Percentiles rank a stretch among this genome's conserved stretches.
These are phyloP conservation scores for Pampus argenteus DNA, from an alignment of 2,797 vertebrate genomes.

Conservation along the genomic window DNA sequence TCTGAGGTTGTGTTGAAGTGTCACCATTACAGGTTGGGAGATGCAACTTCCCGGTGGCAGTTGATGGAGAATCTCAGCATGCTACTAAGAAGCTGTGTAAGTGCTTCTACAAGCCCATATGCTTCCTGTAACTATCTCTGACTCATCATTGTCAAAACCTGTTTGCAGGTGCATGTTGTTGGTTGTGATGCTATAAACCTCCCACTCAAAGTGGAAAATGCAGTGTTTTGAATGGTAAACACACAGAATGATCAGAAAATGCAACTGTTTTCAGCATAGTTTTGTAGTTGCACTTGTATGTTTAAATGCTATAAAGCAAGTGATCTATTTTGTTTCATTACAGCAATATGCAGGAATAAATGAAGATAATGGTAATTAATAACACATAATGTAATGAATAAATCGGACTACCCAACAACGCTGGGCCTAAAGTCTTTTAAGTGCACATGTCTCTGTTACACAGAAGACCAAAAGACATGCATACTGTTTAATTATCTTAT, in stretches of 20 bases:
- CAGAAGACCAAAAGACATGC: conserved; percentile 6
- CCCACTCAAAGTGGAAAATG: conserved; percentile 9
- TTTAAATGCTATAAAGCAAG: not conserved
- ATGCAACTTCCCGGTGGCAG: conserved; percentile 63
- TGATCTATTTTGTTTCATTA: not conserved
- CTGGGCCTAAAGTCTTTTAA: too few relatives aligned
- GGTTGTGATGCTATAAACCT: conserved; percentile 34
- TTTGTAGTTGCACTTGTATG: not conserved
- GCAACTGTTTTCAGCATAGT: not conserved
- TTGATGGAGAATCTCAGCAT: conserved; percentile 76
- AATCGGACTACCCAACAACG: not conserved
- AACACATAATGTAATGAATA: not conserved
- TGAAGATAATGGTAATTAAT: not conserved
- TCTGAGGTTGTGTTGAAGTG: conserved; percentile 61
- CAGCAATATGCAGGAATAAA: not conserved
- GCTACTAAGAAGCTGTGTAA: conserved; percentile 55
- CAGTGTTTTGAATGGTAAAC: conserved; percentile 1
- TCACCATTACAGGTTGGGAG: conserved; percentile 64
- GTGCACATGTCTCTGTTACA: not conserved
- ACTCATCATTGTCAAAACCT: conserved; percentile 69
- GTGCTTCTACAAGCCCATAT: conserved; percentile 64
- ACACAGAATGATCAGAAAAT: not conserved
- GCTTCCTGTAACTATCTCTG: conserved; percentile 56
- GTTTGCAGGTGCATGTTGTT: conserved; percentile 60
- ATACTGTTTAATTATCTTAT: not conserved